phyloP scores from a whole-genome alignment of 2,797 vertebrate species.

The Xyrichtys novacula region DNA sequence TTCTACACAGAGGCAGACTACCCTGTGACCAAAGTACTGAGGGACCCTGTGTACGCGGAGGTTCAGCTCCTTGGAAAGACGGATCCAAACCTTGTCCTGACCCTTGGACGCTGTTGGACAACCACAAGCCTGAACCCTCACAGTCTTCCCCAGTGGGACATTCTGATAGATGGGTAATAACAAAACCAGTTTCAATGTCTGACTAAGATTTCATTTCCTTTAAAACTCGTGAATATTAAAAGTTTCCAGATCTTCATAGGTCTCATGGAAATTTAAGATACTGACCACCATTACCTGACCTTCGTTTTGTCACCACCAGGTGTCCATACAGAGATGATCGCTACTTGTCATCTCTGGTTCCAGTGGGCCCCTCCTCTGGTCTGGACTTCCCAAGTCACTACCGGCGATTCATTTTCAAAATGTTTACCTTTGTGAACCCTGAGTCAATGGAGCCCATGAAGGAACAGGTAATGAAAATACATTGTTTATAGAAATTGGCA shows the following conservation, averaged over 20 bases:
- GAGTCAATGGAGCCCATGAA: slow-evolving; percentile 4
- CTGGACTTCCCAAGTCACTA: slow-evolving; percentile 65
- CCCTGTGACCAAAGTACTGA: slow-evolving; percentile 73
- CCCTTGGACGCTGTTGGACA: slow-evolving; percentile 78
- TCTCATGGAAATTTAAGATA: not conserved
- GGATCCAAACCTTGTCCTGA: slow-evolving; percentile 73
- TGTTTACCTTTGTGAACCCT: slow-evolving; percentile 79
- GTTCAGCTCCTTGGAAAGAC: slow-evolving; percentile 66
- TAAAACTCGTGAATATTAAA: not conserved
- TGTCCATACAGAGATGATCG: slow-evolving; percentile 73
- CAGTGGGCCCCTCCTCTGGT: slow-evolving; percentile 44
- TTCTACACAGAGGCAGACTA: slow-evolving; percentile 71
- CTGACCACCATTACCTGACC: not conserved
- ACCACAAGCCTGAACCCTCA: slow-evolving; percentile 67
- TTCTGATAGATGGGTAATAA: slow-evolving; percentile 76
- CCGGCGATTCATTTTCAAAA: slow-evolving; percentile 75
- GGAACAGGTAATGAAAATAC: slow-evolving; percentile 33
- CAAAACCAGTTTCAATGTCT: not conserved
- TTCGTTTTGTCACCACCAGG: slow-evolving; percentile 45
- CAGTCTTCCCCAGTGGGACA: slow-evolving; percentile 74
- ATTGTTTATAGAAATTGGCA: too few relatives aligned
- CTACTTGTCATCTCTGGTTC: slow-evolving; percentile 68
- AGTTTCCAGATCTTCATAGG: too few relatives aligned
- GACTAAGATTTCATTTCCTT: too few relatives aligned
- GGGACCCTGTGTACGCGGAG: slow-evolving; percentile 75